Base-by-base conservation (phyloP, 2,888 invertebrate species). In the Apocheima hispidaria region DNA sequence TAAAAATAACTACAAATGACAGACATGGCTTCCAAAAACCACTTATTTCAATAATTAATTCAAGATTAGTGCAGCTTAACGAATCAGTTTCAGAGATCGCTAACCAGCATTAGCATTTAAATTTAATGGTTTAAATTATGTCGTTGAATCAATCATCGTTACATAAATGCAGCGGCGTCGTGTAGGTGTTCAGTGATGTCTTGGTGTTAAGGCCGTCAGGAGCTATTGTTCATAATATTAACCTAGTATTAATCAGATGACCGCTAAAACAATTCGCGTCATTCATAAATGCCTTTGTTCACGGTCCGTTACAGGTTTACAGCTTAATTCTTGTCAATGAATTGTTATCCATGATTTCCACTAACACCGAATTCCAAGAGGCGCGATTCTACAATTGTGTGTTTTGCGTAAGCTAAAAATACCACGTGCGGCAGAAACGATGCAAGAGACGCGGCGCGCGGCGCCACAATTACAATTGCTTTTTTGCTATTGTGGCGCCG, bases 171-270 rank as follows among this genome's bases (percentile, higher is more conserved):
- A 60, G 10, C 41, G 33, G 41, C 36, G 20, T 14, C 9, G 21
- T 26, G 51, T 61, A 26, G 60, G 60, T 61, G 55, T 53, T 52
- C 23, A 51, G 6, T 54, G 43, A 57, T 28, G 12, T 40, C 40
- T 60, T 58, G 48, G 55, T 58, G 63, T 49, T 55, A 58, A 66
- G 66, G 63, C 46, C 66, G 30, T 0, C 50, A 23, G 56, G 50
- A 44, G 60, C 28, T 36, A 60, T 50, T 60, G 54, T 61, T 60
- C 18, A 26, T 6, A 20, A 35, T 23, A 40, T 56, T 55, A 46
- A 51, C 49, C 36, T 28, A 52, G 10, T 21, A 23, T 21, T 12
- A 48, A 53, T 53, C 53, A 35, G 40, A 59, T 52, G 14, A 23
- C 52, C 35, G 50, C 26, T 38, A 26, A 16, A 10, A 16, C 2